Conservation (phyloP, 1,140 invertebrate species). For the Neocloeon triangulifer region DNA sequence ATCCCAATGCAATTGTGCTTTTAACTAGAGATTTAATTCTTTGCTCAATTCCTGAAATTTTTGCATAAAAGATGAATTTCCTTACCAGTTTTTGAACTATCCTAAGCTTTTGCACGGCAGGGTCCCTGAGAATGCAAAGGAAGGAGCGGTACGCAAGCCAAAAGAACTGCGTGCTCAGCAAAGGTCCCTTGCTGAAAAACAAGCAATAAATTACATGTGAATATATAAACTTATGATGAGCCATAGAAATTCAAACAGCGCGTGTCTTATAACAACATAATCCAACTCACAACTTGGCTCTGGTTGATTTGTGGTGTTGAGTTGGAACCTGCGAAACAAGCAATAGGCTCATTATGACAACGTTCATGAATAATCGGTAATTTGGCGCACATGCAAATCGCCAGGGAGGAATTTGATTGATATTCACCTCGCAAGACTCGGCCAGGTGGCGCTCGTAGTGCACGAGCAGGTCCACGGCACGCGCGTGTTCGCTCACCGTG, state of each 20-base stretch:
- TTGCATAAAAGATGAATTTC: conserved; percentile 6
- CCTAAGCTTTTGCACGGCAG: conserved; percentile 38
- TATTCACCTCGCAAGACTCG: conserved; percentile 17
- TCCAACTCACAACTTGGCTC: too few relatives aligned
- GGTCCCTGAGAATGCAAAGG: conserved; percentile 42
- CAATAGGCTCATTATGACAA: too few relatives aligned
- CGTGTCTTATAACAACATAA: too few relatives aligned
- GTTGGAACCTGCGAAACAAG: too few relatives aligned
- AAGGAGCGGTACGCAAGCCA: conserved; percentile 45
- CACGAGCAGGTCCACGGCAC: conserved; percentile 37
- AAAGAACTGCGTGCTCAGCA: conserved; percentile 36
- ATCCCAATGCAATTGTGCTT: conserved; percentile 1
- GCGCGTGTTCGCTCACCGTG: conserved; percentile 44
- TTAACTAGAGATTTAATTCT: too few relatives aligned
- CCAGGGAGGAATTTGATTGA: too few relatives aligned
- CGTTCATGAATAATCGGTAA: too few relatives aligned
- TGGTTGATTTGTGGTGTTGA: too few relatives aligned
- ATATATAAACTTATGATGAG: too few relatives aligned
- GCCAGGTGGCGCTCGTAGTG: conserved; percentile 30
- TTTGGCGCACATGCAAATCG: conserved; percentile 8
- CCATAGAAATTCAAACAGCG: too few relatives aligned
- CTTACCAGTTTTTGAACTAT: conserved; percentile 57
- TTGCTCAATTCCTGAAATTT: too few relatives aligned
- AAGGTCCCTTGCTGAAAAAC: conserved; percentile 23
- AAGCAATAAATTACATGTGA: too few relatives aligned